phyloP scores from a whole-genome alignment of 2,888 invertebrate genomes.

The Lottia scabra region DNA sequence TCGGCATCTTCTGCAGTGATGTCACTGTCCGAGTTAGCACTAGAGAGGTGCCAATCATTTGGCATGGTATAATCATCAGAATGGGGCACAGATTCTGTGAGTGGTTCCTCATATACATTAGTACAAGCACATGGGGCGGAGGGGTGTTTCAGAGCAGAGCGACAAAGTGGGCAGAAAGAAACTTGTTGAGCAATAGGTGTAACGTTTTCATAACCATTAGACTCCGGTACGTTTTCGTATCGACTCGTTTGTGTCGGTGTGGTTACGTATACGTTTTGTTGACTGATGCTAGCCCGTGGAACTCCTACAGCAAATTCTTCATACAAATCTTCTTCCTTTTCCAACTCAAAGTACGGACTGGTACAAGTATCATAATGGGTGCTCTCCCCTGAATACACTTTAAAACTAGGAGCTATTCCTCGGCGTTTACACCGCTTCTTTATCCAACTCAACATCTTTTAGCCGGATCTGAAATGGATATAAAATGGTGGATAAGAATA shows the following conservation, averaged over 20 bases:
- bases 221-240: neutral
- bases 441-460: neutral
- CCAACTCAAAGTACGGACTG: neutral
- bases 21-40: neutral
- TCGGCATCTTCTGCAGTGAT: neutral
- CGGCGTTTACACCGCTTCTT: neutral
- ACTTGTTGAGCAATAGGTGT: neutral
- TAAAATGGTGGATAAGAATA: too few relatives aligned
- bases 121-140: neutral
- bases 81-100: neutral
- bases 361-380: neutral
- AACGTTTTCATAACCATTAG: neutral
- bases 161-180: neutral
- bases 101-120: neutral
- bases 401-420: neutral
- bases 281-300: too few relatives aligned
- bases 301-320: neutral
- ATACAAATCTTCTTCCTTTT: neutral
- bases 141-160: neutral
- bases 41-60: neutral
- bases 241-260: neutral
- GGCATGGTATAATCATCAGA: neutral
- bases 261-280: neutral
- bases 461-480: too few relatives aligned
- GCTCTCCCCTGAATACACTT: neutral